These are phyloP conservation scores for Uromys caudimaculatus DNA, from an alignment of 2,797 vertebrate genomes.

Conservation along the genomic window DNA sequence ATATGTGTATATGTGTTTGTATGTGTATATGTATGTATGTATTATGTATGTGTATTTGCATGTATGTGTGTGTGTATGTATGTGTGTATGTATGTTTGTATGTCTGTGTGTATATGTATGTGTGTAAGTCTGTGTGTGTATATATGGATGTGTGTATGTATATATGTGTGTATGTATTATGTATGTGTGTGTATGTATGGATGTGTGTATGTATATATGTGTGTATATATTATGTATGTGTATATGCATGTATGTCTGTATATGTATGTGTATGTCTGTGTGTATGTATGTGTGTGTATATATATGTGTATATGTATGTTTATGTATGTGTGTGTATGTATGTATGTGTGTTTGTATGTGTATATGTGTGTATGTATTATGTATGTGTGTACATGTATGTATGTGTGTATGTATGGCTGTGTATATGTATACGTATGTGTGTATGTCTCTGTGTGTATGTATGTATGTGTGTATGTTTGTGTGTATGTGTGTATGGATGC, in stretches of 20 bases:
- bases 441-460: not conserved
- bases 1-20: not conserved
- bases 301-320: no score
- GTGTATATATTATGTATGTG: not conserved
- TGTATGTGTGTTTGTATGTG: not conserved
- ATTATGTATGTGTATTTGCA: rapidly evolving
- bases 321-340: no score
- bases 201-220: rapidly evolving
- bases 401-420: not conserved
- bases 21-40: not conserved
- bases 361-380: no score
- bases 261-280: rapidly evolving
- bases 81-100: no score
- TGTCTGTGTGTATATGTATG: rapidly evolving
- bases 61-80: rapidly evolving
- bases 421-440: not conserved
- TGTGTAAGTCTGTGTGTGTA: no score
- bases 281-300: no score
- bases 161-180: not conserved
- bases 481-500: not conserved
- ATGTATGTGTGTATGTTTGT: not conserved
- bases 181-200: rapidly evolving
- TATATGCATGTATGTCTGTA: no score
- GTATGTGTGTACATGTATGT: not conserved
- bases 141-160: rapidly evolving